Evolutionary conservation across 2,888 invertebrate species (phyloP), one percentile per base, ranked within the genome.

Genomic region (Liodrosophila aerea): DNA sequence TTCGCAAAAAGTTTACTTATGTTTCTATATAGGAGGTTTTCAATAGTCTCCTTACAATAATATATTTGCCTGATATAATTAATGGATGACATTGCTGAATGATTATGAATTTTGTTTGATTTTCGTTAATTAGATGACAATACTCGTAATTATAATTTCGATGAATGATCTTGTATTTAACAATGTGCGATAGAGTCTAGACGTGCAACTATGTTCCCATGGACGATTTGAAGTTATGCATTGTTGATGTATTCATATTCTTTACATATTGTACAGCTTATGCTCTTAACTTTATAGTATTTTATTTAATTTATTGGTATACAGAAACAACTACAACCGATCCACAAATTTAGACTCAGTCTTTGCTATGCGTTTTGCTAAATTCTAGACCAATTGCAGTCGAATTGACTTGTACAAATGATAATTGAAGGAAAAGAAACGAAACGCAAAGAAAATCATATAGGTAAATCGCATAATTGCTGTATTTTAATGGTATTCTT

Each of bases 281-380:
- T 13, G 31, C 4, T 36, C 56, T 47, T 51, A 33, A 22, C 29
- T 39, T 29, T 33, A 41, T n/a, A 33, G 16, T 16, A 18, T 3
- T 8, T 40, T 18, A 31, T 45, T 12, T 47, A 11, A 31, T 46
- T 33, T 7, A 16, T 45, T 11, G 34, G 5, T 31, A 22, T 43
- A 43, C n/a, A 37, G 29, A 33, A 29, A 41, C 5, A 16, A 51
- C 57, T 57, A 57, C 57, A 57, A 57, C 43, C 34, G 51, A 64
- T 50, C 29, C 33, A 12, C 37, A 50, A 58, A 81, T 44, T 58
- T 62, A 53, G 75, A 65, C 75, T 81, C 76, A 76, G 76, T 77
- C 82, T 84, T 73, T 52, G 53, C 70, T 50, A 49, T 80, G 60
- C 41, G 53, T 40, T 57, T 49, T 43, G 43, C 36, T 36, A 43